A percentile compares a stretch with the other conserved stretches of the same genome.
phyloP scores from a whole-genome alignment of 2,113 vertebrate genomes.

The Larimichthys crocea region DNA sequence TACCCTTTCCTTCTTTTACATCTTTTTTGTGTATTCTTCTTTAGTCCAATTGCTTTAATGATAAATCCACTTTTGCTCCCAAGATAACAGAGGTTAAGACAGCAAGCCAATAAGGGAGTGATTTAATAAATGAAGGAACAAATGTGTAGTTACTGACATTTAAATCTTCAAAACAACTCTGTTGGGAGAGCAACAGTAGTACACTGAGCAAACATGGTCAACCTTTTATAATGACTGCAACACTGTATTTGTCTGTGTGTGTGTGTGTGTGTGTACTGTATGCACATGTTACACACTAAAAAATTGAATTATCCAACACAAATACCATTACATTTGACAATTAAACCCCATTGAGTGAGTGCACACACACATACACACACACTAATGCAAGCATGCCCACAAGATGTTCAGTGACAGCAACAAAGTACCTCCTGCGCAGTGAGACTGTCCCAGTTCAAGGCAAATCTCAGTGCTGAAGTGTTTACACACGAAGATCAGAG shows the following conservation, averaged over 20 bases:
- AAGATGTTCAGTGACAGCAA: slow-evolving; percentile 38
- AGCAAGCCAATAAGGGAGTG: neutral
- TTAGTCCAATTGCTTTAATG: neutral
- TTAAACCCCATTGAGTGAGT: neutral
- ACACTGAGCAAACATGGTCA: neutral
- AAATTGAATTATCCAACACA: no score
- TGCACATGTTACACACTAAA: no score
- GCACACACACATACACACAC: neutral
- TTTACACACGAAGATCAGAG: slow-evolving; percentile 50
- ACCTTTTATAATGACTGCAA: neutral
- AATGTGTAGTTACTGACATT: slow-evolving; percentile 9
- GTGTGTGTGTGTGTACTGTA: no score
- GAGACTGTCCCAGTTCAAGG: slow-evolving; percentile 18
- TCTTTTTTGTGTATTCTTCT: neutral
- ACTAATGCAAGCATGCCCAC: slow-evolving; percentile 17
- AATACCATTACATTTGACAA: neutral
- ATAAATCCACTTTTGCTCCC: neutral
- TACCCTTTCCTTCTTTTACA: neutral
- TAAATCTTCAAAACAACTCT: neutral
- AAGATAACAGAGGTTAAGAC: neutral
- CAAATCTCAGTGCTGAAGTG: slow-evolving; percentile 30
- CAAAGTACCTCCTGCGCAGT: slow-evolving; percentile 17
- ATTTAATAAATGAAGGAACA: neutral
- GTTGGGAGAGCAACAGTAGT: neutral
- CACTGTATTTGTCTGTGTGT: neutral